Evolutionary conservation across 2,797 vertebrate species (phyloP), one percentile per base, ranked within the genome.

Genomic region (Bucorvus abyssinicus): DNA sequence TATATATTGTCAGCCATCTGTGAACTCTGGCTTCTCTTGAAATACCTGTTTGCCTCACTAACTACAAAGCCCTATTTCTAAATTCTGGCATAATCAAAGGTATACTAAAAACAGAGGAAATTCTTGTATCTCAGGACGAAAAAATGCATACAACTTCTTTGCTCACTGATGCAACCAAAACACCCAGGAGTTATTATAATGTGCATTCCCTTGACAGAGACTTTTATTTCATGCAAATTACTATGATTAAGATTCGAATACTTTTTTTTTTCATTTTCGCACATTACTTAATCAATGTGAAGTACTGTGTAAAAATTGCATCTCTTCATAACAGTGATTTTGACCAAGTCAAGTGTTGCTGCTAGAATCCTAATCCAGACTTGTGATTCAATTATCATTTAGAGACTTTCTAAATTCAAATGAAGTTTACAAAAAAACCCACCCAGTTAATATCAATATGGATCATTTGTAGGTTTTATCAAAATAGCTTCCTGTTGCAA

Each of bases 201-300:
- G 96, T 97, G 97, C 96, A 97, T 97, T 98, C 97, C 98, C 98
- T 95, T 97, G 98, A 98, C 98, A 98, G 98, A 96, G 98, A 98
- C 98, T 99, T 98, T 99, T 98, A 99, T 99, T 99, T 99, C 98
- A 99, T 99, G 99, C 99, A 99, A 99, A 99, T 99, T 98, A 99
- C 98, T 98, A 98, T 99, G 98, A 99, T 99, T 98, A 99, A 98
- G 98, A 99, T 99, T 99, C 98, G 97, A 98, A 98, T 97, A 98
- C 98, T 98, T 98, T 99, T 98, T 98, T 98, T 98, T 97, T 89
- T 93, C 95, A 97, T 99, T 98, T 98, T 98, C 98, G 95, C 99
- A 99, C 99, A 98, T 99, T 99, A 99, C 98, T 98, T 99, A 99
- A 99, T 99, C 99, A 99, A 99, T 99, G 99, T 99, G 99, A 99